phyloP scores from a whole-genome alignment of 2,888 invertebrate genomes.

The Mythimna albipuncta region DNA sequence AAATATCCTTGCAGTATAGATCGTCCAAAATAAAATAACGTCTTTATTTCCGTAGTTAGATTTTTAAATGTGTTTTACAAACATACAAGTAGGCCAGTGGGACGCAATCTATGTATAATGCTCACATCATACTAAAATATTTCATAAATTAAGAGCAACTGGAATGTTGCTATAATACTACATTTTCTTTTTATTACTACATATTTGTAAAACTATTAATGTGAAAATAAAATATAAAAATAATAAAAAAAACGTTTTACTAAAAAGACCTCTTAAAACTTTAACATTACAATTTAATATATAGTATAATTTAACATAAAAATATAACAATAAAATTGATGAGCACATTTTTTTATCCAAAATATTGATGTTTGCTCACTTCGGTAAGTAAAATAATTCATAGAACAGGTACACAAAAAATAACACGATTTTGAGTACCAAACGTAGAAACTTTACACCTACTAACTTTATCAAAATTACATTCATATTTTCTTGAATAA shows the following conservation, averaged over 20 bases:
- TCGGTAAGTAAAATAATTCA: neutral
- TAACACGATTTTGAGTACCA: neutral
- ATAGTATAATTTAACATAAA: neutral
- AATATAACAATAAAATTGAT: neutral
- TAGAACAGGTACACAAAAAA: neutral
- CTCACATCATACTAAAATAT: neutral
- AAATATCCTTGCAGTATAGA: neutral
- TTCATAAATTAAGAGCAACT: constrained; percentile 26
- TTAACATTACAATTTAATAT: too few relatives aligned
- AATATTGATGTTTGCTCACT: neutral
- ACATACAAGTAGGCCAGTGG: neutral
- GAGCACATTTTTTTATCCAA: neutral
- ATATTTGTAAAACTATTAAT: neutral
- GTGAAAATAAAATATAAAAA: neutral
- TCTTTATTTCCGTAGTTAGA: neutral
- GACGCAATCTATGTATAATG: neutral
- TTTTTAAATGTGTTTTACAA: neutral
- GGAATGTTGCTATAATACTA: constrained; percentile 43
- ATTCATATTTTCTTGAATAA: neutral
- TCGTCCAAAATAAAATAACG: neutral
- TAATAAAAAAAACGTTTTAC: neutral
- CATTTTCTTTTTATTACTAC: neutral
- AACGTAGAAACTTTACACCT: neutral
- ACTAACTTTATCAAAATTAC: neutral
- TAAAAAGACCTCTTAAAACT: neutral